Evolutionary conservation across 1,140 invertebrate genomes (phyloP).

Genomic region (Drosophila quadrilineata): DNA sequence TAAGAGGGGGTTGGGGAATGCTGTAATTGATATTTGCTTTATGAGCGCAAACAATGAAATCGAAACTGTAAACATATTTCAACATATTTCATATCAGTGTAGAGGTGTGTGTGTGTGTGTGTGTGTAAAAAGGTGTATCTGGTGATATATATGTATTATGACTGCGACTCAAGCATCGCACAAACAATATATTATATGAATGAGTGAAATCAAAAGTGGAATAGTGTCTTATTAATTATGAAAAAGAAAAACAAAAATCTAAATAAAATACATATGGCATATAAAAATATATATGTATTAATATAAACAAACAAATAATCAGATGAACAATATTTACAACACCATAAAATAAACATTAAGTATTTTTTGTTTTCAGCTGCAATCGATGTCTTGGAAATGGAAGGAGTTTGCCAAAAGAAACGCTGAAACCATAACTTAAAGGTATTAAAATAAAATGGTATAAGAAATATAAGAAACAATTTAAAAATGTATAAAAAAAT

Average conservation of each 20-base stretch:
- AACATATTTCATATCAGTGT: conserved; percentile 44
- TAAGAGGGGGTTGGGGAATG: conserved; percentile 24
- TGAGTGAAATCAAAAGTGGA: conserved; percentile 35
- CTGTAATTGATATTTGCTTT: conserved; percentile 73
- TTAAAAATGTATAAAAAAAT: background rate
- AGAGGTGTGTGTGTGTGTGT: background rate
- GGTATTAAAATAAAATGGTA: background rate
- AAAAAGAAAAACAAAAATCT: background rate
- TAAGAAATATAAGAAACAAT: too few relatives aligned
- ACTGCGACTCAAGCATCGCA: conserved; percentile 24
- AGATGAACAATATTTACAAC: too few relatives aligned
- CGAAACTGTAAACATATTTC: conserved; percentile 71
- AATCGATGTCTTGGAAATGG: background rate
- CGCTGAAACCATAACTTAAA: background rate
- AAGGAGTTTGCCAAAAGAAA: conserved; percentile 5
- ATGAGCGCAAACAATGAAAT: conserved; percentile 52
- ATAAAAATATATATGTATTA: too few relatives aligned
- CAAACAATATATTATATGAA: conserved; percentile 53
- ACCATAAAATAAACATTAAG: background rate
- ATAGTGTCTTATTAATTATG: conserved; percentile 14
- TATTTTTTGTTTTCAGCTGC: conserved; percentile 1
- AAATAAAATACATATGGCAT: background rate
- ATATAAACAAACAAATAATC: too few relatives aligned
- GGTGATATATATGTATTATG: conserved; percentile 35
- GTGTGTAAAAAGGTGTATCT: background rate